These are phyloP conservation scores for Sinocyclocheilus maitianheensis DNA, from an alignment of 2,113 vertebrate genomes.

Conservation along the genomic window DNA sequence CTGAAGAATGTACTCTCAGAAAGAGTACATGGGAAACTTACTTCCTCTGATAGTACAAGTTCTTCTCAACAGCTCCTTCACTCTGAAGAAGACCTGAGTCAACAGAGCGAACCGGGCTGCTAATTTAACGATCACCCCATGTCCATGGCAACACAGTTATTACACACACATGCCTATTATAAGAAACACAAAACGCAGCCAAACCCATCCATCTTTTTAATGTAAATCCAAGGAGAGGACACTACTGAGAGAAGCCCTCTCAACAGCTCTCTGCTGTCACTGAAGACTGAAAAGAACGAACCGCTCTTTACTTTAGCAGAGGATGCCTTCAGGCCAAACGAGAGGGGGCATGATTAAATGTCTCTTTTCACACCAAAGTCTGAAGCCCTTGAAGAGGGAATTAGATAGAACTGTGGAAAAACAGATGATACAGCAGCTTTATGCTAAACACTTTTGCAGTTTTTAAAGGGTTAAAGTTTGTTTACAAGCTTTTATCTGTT, in stretches of 20 bases:
- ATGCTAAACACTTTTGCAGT: conserved; percentile 23
- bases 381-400: conserved; percentile 35
- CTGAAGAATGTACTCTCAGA: neutral
- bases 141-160: conserved; percentile 40
- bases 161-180: conserved; percentile 39
- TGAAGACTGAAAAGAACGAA: conserved; percentile 34
- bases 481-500: conserved; percentile 54
- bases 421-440: conserved; percentile 25
- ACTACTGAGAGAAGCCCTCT: conserved; percentile 44
- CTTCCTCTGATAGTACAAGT: conserved; percentile 18
- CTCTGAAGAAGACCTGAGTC: conserved; percentile 39
- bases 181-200: conserved; percentile 30
- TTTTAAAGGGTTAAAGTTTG: conserved; percentile 51
- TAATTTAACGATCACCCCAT: conserved; percentile 30
- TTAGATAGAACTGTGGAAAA: conserved; percentile 30
- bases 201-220: conserved; percentile 48
- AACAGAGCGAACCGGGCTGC: conserved; percentile 19
- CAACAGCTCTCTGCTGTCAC: conserved; percentile 37
- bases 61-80: conserved; percentile 40
- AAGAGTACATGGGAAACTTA: conserved; percentile 33
- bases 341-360: conserved; percentile 44
- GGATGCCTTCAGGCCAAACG: conserved; percentile 35
- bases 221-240: conserved; percentile 50
- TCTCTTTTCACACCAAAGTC: conserved; percentile 35
- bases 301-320: conserved; percentile 42